Evolutionary conservation across 1,140 invertebrate genomes (phyloP), one percentile per base, ranked within the genome.

Genomic region (Calliopsis andreniformis): DNA sequence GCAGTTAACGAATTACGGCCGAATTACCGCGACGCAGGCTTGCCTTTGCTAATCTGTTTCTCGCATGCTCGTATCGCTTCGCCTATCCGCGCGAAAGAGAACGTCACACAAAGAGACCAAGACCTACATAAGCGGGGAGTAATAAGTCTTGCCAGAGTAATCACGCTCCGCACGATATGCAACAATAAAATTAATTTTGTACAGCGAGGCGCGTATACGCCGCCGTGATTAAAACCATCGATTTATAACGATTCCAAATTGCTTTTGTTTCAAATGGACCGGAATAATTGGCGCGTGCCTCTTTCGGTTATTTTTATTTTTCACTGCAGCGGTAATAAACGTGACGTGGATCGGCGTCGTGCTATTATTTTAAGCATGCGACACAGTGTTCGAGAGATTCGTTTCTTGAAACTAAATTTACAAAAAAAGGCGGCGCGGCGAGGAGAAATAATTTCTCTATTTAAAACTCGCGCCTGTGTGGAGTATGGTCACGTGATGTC

Each of bases 51-150:
- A 76, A 76, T 76, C 55, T 42, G 53, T 76, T 69, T 56, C 62
- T 73, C 64, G 72, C 64, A 69, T 76, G 72, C 25, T 42, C 32
- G 25, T 42, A 76, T 43, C 20, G 45, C 23, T 59, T 61, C 32
- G 64, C 43, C 20, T 23, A n/a, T 32, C 45, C 20, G 55, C n/a
- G 53, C 66, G 35, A 69, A 76, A 76, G 64, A 68, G 73, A 76
- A 76, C 73, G 56, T 59, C 63, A n/a, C 32, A 61, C 66, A 59
- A 68, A 68, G 35, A 70, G 73, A 69, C 73, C 73, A 59, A 69
- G 73, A 69, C 66, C 66, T 76, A 76, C 45, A 68, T 75, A 67
- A 59, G 32, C 23, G 43, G 23, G 67, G 66, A 32, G 25, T 63
- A 63, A 61, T 45, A 68, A 59, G 43, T 30, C 43, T 58, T n/a